phyloP scores from a whole-genome alignment of 2,888 invertebrate species.

The Chorisops tibialis region DNA sequence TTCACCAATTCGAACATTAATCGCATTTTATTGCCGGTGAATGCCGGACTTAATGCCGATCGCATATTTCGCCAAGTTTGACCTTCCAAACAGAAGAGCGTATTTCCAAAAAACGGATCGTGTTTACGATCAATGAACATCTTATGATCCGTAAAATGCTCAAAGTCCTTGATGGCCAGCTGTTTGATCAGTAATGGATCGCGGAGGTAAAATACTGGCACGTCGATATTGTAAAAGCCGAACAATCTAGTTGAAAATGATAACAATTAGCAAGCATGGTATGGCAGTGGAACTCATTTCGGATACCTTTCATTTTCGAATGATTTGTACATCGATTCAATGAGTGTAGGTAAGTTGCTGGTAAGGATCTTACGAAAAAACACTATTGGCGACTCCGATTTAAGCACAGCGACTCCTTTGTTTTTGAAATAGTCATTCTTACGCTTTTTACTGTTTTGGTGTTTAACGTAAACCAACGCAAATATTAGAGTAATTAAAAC shows the following conservation, averaged over 20 bases:
- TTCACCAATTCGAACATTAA: conserved; percentile 45
- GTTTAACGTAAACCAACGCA: too few species aligned
- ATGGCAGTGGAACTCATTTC: not conserved
- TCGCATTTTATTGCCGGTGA: conserved; percentile 54
- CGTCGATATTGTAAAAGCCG: not conserved
- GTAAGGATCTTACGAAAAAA: too few species aligned
- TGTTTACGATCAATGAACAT: not conserved
- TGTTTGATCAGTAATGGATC: not conserved
- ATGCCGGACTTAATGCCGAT: conserved; percentile 51
- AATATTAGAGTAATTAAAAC: too few species aligned
- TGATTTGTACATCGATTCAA: not conserved
- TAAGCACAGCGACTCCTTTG: too few species aligned
- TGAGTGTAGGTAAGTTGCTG: too few species aligned
- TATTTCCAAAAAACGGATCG: not conserved
- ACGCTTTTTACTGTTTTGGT: too few species aligned
- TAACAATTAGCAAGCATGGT: not conserved
- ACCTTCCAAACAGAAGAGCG: conserved; percentile 47
- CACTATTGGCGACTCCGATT: too few species aligned
- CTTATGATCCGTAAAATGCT: not conserved
- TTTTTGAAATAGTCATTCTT: too few species aligned
- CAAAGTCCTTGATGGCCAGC: conserved; percentile 2
- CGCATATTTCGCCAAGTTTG: conserved; percentile 52
- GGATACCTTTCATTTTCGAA: not conserved
- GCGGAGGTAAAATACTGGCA: conserved; percentile 36
- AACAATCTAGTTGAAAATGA: not conserved